phyloP scores from a whole-genome alignment of 2,888 invertebrate species.

The Taenaris catops region DNA sequence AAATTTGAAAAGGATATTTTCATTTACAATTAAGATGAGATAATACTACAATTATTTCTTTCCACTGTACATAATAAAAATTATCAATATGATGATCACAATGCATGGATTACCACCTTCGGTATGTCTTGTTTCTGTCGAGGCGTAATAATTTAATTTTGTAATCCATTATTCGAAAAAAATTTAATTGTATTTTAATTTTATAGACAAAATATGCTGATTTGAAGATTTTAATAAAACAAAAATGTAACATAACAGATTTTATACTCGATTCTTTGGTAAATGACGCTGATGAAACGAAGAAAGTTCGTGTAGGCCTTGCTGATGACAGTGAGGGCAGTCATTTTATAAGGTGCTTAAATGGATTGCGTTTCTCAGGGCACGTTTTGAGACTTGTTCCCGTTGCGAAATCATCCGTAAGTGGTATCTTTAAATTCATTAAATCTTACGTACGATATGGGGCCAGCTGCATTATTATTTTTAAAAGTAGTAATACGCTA shows the following conservation, averaged over 20 bases:
- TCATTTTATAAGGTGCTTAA: constrained; percentile 48
- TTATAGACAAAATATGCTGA: constrained; percentile 57
- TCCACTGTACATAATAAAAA: not conserved
- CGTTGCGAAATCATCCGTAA: constrained; percentile 38
- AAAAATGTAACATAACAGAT: constrained; percentile 52
- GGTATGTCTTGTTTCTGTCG: constrained; percentile 32
- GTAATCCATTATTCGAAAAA: no score
- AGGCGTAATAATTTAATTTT: not conserved
- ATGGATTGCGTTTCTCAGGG: constrained; percentile 48
- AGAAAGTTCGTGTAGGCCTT: constrained; percentile 57
- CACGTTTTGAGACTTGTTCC: constrained; percentile 45
- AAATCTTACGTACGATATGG: no score
- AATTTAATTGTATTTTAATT: no score
- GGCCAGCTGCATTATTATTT: no score
- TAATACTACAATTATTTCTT: no score
- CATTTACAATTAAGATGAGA: no score
- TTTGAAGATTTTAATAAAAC: constrained; percentile 49
- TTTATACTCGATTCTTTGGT: constrained; percentile 57
- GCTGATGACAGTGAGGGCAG: constrained; percentile 49
- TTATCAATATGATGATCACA: constrained; percentile 59
- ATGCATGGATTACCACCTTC: constrained; percentile 53
- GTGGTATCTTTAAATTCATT: no score
- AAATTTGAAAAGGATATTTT: no score
- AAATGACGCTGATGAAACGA: constrained; percentile 39
- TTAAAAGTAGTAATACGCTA: no score